Base-by-base conservation (phyloP, 2,888 invertebrate species). In the Drosophila quasianomalipes region DNA sequence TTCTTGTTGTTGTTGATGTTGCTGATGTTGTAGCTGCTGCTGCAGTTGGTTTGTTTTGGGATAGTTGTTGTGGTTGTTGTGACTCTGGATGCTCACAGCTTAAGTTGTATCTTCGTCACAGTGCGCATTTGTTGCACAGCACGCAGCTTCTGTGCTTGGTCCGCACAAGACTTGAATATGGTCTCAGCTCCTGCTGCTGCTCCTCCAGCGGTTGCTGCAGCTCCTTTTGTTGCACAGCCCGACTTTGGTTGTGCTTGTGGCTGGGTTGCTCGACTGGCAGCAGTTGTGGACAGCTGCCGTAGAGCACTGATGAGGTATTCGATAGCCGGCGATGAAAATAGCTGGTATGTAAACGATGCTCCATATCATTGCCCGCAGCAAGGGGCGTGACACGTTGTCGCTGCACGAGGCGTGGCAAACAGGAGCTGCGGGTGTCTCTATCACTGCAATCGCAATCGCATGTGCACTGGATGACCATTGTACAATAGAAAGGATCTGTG, bases 31-130 rank as follows among this genome's bases (percentile, higher is more conserved):
- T 4, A n/a, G 54, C 7, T 55, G 35, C 7, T 53, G 39, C 37
- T 44, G 44, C 5, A 28, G 47, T 28, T 54, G 61, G 16, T n/a
- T 53, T 64, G 74, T 35, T 72, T 58, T 30, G 41, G 55, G 52
- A 14, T 64, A 67, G 73, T 54, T 68, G 68, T 28, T 76, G 71
- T 57, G 67, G 26, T 54, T 68, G 68, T 28, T 76, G 71, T 57
- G 67, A 26, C 44, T 60, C 58, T 22, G 92, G 92, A 82, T 92
- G 92, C 80, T 91, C 90, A 80, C 92, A 92, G 82, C 83, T 85
- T 70, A 91, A 76, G 72, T 92, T 92, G 85, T 92, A 90, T 91
- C 91, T 92, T 92, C 92, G 92, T 93, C 93, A 93, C 93, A 93
- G 92, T 77, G 93, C 92, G 70, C 93, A 93, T 89, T 92, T 92